Evolutionary conservation across 2,888 invertebrate genomes (phyloP).

Genomic region (Rotaria socialis): DNA sequence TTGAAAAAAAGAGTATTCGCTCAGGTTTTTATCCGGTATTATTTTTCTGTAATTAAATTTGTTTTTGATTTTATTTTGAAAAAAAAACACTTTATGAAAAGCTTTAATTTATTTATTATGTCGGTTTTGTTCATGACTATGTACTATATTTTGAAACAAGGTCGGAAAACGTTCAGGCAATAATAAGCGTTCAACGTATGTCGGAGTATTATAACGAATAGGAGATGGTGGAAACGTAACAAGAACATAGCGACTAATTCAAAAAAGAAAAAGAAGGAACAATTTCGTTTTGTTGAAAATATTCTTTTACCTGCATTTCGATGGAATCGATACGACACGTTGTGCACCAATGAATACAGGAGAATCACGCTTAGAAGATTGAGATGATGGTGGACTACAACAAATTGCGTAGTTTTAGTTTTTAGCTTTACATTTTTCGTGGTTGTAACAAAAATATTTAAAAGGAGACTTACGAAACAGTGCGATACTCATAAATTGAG

Average conservation of each 20-base stretch:
- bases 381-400: background rate
- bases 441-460: conserved; percentile 49
- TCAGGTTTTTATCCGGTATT: conserved; percentile 26
- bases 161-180: conserved; percentile 8
- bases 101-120: background rate
- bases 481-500: too few species aligned
- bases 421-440: too few species aligned
- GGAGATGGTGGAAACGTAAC: background rate
- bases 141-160: background rate
- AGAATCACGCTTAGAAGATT: too few species aligned
- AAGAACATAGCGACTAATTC: background rate
- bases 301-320: conserved; percentile 17
- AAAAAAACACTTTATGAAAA: background rate
- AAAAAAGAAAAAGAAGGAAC: background rate
- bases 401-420: background rate
- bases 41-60: background rate
- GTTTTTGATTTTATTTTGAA: conserved; percentile 9
- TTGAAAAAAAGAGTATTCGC: background rate
- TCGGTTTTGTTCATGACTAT: background rate
- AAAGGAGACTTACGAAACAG: background rate
- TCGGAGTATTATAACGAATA: background rate
- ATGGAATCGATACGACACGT: conserved; percentile 1
- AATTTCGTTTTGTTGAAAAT: background rate
- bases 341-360: background rate
- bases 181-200: conserved; percentile 34